phyloP scores from a whole-genome alignment of 2,888 invertebrate species.

The Volucella inanis region DNA sequence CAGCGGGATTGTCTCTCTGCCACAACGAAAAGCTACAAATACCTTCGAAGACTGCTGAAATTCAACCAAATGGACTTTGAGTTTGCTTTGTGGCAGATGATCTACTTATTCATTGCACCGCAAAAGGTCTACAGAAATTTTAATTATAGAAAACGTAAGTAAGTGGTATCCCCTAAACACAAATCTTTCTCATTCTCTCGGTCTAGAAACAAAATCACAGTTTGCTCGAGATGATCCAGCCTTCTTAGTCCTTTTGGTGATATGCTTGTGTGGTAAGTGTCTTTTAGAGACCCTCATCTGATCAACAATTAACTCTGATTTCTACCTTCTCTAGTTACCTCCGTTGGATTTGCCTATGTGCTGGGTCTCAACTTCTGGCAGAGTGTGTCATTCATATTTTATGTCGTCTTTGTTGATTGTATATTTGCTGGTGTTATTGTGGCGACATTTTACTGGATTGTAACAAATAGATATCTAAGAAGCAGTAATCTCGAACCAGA shows the following conservation, averaged over 20 bases:
- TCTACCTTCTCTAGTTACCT: slow-evolving; percentile 91
- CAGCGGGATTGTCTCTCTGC: slow-evolving; percentile 91
- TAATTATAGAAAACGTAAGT: slow-evolving; percentile 97
- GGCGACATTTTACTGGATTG: slow-evolving; percentile 94
- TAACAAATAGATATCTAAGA: slow-evolving; percentile 82
- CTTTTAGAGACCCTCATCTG: not conserved
- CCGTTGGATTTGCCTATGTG: slow-evolving; percentile 93
- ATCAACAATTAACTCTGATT: slow-evolving; percentile 1
- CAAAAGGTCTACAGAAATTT: slow-evolving; percentile 99
- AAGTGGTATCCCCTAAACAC: not conserved
- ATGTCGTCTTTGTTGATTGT: slow-evolving; percentile 97
- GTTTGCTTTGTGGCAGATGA: slow-evolving; percentile 99
- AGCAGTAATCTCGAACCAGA: slow-evolving; percentile 80
- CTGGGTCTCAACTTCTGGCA: slow-evolving; percentile 88
- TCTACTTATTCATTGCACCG: slow-evolving; percentile 95
- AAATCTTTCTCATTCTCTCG: slow-evolving; percentile 13
- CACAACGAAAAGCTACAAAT: slow-evolving; percentile 94
- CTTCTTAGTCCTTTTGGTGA: slow-evolving; percentile 94
- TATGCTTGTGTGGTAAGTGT: slow-evolving; percentile 89
- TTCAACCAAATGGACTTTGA: slow-evolving; percentile 99
- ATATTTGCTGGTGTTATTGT: slow-evolving; percentile 93
- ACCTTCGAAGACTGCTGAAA: slow-evolving; percentile 91
- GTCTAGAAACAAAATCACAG: slow-evolving; percentile 97
- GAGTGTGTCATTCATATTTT: slow-evolving; percentile 92
- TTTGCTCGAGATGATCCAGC: slow-evolving; percentile 99